Conservation (phyloP, 1,140 invertebrate species). For the Bombus breviceps region DNA sequence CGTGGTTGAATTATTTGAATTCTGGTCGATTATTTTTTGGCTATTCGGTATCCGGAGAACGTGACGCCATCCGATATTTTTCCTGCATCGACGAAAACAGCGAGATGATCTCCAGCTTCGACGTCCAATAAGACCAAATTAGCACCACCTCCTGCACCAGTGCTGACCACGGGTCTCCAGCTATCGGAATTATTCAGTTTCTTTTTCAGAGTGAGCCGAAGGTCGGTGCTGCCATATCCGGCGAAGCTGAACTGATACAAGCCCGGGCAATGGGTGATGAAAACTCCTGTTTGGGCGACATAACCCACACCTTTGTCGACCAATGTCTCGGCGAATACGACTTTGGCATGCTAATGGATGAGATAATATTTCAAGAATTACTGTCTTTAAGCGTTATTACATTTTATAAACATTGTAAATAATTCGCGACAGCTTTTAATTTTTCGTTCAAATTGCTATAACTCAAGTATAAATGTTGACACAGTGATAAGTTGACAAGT, state of each 20-base stretch:
- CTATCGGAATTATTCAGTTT: conserved; percentile 75
- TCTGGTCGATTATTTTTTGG: conserved; percentile 74
- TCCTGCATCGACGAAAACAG: conserved; percentile 78
- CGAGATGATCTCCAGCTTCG: conserved; percentile 79
- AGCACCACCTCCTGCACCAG: conserved; percentile 77
- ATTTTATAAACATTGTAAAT: no score
- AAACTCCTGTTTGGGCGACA: conserved; percentile 80
- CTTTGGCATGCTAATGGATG: conserved; percentile 68
- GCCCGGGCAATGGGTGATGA: conserved; percentile 83
- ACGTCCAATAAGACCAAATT: conserved; percentile 79
- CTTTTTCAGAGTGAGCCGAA: conserved; percentile 77
- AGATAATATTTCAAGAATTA: background rate
- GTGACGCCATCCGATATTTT: conserved; percentile 74
- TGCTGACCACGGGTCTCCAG: conserved; percentile 75
- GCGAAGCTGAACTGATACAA: conserved; percentile 83
- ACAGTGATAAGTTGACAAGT: no score
- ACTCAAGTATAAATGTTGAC: no score
- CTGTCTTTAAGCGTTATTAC: no score
- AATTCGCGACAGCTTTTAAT: no score
- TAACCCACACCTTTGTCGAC: conserved; percentile 83
- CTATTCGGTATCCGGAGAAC: conserved; percentile 80
- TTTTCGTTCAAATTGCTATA: no score
- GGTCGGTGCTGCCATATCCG: conserved; percentile 76
- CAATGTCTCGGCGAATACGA: conserved; percentile 73
- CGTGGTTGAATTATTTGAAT: background rate